Conservation (phyloP, 53 echinoderm and acorn worm species). For the Temnopleurus reevesii region DNA sequence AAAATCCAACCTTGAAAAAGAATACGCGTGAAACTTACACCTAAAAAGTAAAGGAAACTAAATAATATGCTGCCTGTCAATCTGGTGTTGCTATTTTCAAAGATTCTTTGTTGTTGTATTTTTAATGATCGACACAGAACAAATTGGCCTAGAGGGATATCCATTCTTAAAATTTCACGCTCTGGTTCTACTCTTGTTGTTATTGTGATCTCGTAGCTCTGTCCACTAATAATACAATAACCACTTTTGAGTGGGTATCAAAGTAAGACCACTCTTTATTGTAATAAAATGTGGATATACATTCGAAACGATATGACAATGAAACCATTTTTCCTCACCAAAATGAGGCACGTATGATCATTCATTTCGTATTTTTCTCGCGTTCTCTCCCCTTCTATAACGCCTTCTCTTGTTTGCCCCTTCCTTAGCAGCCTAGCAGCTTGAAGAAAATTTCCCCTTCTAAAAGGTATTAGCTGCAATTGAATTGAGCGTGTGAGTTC, state of each 20-base stretch:
- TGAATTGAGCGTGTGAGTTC: no score
- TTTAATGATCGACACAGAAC: slow-evolving; percentile 13
- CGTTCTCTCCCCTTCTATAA: no score
- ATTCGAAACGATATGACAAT: no score
- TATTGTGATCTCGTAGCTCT: neutral
- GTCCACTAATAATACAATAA: neutral
- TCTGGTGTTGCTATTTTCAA: slow-evolving; percentile 6
- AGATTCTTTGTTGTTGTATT: no score
- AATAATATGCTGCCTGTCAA: neutral
- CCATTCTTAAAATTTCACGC: slow-evolving; percentile 46
- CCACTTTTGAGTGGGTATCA: neutral
- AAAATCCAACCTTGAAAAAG: neutral
- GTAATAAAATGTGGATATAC: no score
- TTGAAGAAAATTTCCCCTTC: no score
- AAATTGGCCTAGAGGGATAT: slow-evolving; percentile 28
- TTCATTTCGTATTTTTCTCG: no score
- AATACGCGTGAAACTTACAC: slow-evolving; percentile 24
- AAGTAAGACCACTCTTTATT: neutral
- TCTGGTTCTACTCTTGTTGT: slow-evolving; percentile 44
- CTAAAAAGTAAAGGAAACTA: slow-evolving; percentile 8
- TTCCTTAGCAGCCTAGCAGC: no score
- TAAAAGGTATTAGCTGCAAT: no score
- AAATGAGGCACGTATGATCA: no score
- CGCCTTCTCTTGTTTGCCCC: no score
- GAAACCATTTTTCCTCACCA: no score